Conservation (phyloP, 1,140 invertebrate species). For the Brachionus sp. region DNA sequence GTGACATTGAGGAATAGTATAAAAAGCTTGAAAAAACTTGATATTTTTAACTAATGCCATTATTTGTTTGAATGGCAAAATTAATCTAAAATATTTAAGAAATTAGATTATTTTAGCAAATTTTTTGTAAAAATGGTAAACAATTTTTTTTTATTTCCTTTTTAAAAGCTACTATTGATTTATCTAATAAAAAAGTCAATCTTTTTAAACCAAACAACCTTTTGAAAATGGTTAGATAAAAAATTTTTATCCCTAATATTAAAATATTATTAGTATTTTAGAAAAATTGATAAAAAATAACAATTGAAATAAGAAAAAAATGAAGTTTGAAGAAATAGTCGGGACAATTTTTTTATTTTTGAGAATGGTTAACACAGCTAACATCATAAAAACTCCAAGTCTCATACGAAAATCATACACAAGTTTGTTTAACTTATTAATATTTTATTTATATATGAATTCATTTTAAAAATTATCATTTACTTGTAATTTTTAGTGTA, state of each 20-base stretch:
- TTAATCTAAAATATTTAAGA: too few species aligned
- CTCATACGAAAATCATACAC: slow-evolving; percentile 10
- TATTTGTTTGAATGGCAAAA: background rate
- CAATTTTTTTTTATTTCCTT: too few species aligned
- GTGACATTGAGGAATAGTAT: background rate
- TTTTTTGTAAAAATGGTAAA: too few species aligned
- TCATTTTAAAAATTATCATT: too few species aligned
- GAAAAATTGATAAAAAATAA: background rate
- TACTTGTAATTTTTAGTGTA: too few species aligned
- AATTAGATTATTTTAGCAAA: too few species aligned
- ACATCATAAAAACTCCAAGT: background rate
- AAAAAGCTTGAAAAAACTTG: background rate
- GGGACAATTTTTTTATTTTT: background rate
- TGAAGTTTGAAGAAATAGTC: background rate
- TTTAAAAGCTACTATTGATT: too few species aligned
- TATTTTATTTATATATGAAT: background rate
- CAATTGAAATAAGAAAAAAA: background rate
- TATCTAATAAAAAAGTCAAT: too few species aligned
- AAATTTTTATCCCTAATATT: too few species aligned
- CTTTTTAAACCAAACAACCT: too few species aligned
- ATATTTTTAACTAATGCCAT: background rate
- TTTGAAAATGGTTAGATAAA: too few species aligned
- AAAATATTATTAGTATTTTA: background rate
- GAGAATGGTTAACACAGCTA: background rate
- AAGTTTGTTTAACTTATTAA: background rate